Conservation (phyloP, 2,797 vertebrate genomes). For the Chromobotia macracanthus region DNA sequence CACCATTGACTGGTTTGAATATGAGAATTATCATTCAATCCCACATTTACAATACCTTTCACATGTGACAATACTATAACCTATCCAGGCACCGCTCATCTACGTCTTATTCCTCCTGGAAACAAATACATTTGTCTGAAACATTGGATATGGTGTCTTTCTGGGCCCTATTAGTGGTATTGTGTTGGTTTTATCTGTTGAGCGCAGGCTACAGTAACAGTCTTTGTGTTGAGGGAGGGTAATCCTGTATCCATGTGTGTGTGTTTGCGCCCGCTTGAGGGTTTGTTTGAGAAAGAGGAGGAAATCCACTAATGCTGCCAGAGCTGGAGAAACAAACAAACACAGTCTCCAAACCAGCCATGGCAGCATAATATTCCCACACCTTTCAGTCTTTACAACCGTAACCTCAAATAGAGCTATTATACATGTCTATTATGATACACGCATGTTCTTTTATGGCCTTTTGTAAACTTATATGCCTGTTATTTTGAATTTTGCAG, state of each 20-base stretch:
- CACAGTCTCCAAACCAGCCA: constrained; percentile 47
- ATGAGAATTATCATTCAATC: constrained; percentile 81
- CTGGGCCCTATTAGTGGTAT: constrained; percentile 82
- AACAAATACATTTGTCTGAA: constrained; percentile 79
- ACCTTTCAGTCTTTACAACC: constrained; percentile 44
- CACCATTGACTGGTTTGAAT: constrained; percentile 63
- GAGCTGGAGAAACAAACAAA: constrained; percentile 47
- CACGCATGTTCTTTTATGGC: not conserved
- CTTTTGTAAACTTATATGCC: not conserved
- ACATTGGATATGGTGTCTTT: constrained; percentile 75
- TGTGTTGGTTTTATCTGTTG: constrained; percentile 85
- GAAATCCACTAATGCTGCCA: constrained; percentile 46
- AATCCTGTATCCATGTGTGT: constrained; percentile 44
- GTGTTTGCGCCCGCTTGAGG: constrained; percentile 42
- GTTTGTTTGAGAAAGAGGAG: constrained; percentile 38
- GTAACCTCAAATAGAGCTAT: constrained; percentile 45
- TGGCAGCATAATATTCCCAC: constrained; percentile 49
- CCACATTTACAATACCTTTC: constrained; percentile 79
- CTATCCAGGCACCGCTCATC: constrained; percentile 77
- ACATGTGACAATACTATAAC: constrained; percentile 76
- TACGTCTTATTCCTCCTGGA: constrained; percentile 79
- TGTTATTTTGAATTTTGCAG: no score
- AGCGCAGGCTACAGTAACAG: constrained; percentile 75
- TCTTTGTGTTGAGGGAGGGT: constrained; percentile 65
- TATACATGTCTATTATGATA: constrained; percentile 32